Evolutionary conservation across 1,140 invertebrate species (phyloP).

Genomic region (Drosophila kohkoa): DNA sequence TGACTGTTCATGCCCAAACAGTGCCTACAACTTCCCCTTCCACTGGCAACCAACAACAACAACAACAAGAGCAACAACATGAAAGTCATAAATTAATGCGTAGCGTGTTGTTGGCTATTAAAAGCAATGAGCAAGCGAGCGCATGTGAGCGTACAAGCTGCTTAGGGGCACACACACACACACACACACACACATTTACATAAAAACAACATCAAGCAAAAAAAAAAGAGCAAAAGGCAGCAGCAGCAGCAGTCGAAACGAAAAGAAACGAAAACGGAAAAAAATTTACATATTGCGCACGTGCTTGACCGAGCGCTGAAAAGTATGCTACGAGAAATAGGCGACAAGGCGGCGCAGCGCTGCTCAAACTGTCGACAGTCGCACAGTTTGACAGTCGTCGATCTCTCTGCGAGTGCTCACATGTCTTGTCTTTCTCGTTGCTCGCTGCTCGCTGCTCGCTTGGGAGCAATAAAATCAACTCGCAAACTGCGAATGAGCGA

Average conservation of each 20-base stretch:
- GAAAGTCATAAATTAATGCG: slow-evolving; percentile 80
- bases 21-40: neutral
- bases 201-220: slow-evolving; percentile 73
- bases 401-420: neutral
- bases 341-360: slow-evolving; percentile 56
- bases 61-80: slow-evolving; percentile 12
- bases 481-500: slow-evolving; percentile 7
- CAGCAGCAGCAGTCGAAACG: slow-evolving; percentile 25
- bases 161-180: slow-evolving; percentile 54
- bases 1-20: too few relatives aligned
- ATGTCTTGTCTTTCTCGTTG: neutral
- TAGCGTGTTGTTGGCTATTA: slow-evolving; percentile 82
- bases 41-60: slow-evolving; percentile 29
- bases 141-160: slow-evolving; percentile 71
- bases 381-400: slow-evolving; percentile 22
- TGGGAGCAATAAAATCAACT: slow-evolving; percentile 9
- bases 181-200: slow-evolving; percentile 54
- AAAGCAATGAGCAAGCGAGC: slow-evolving; percentile 80
- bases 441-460: neutral
- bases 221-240: slow-evolving; percentile 53
- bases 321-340: slow-evolving; percentile 51
- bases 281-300: slow-evolving; percentile 80
- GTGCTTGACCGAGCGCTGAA: slow-evolving; percentile 64
- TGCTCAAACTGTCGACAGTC: slow-evolving; percentile 17
- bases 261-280: slow-evolving; percentile 44